Evolutionary conservation across 2,888 invertebrate genomes (phyloP), one percentile per base, ranked within the genome.

Genomic region (Lottia scabra): DNA sequence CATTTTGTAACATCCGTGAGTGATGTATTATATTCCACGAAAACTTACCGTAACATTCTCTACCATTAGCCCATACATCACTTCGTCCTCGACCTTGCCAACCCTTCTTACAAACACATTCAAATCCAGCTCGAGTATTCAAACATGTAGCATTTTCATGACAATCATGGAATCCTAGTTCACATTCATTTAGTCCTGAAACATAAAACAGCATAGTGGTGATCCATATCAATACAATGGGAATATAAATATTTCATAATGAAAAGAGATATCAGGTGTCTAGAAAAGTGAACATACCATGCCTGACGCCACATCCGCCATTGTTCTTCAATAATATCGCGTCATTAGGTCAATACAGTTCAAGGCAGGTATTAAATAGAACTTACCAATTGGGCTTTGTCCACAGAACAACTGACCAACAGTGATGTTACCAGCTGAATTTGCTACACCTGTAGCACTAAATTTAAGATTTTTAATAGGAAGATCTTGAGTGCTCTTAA

Each of bases 161-260:
- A 87, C 98, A 98, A 15, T 96, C 96, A 65, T 85, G 79, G 87
- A 93, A 94, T 16, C 87, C 89, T 66, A 92, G 92, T 1, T 92
- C 91, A 86, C 98, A 98, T 90, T 97, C 97, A 88, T 98, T 94
- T 75, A 97, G 93, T 89, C 97, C 98, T 85, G 93, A 92, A 88
- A 78, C 16, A 56, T 68, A 27, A 67, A 56, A 38, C 5, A 38
- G 10, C 38, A n/a, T n/a, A 38, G 38, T 38, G 38, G 10, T 38
- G 38, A 38, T 38, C 38, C 8, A 6, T 10, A 38, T 38, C 38
- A 38, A 38, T 38, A 1, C 1, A 8, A 10, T 38, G 5, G 8
- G 38, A 8, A 8, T 8, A 8, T 6, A 1, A 6, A 8, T 38
- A 6, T 38, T 38, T 38, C n/a, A n/a, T n/a, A n/a, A n/a, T n/a